Conservation (phyloP, 2,888 invertebrate species). For the Drosophila hawaiiensis region DNA sequence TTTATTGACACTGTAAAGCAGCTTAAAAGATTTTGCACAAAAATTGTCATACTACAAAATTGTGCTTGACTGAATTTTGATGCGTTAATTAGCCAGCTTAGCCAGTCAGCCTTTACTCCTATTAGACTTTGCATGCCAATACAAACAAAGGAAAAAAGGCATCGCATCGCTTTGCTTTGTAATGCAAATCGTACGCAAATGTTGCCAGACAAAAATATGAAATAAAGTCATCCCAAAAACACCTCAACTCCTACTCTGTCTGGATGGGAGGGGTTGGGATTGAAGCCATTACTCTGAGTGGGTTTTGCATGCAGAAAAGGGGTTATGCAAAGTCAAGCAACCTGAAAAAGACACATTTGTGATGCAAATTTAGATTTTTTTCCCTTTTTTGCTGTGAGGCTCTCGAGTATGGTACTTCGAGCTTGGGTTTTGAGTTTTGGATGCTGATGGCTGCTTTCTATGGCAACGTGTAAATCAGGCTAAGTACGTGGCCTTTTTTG, state of each 20-base stretch:
- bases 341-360: constrained; percentile 81
- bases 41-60: constrained; percentile 21
- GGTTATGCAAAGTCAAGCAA: constrained; percentile 81
- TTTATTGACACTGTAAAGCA: background rate
- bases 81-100: constrained; percentile 56
- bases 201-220: constrained; percentile 67
- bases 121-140: constrained; percentile 48
- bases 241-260: constrained; percentile 9
- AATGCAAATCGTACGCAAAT: constrained; percentile 77
- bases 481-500: constrained; percentile 78
- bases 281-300: constrained; percentile 52
- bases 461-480: constrained; percentile 79
- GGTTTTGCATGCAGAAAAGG: constrained; percentile 63
- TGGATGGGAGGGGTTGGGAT: background rate
- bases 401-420: constrained; percentile 33
- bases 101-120: constrained; percentile 2
- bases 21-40: constrained; percentile 16
- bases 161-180: constrained; percentile 62
- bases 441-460: constrained; percentile 50
- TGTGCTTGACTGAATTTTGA: constrained; percentile 2
- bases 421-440: constrained; percentile 4
- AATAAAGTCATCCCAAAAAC: constrained; percentile 59
- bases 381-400: constrained; percentile 22
- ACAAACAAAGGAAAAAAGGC: constrained; percentile 23
- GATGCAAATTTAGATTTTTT: constrained; percentile 66